A percentile compares a stretch with the other conserved stretches of the same genome.
Evolutionary conservation across 2,113 vertebrate species (phyloP).

Genomic region (Cololabis saira): DNA sequence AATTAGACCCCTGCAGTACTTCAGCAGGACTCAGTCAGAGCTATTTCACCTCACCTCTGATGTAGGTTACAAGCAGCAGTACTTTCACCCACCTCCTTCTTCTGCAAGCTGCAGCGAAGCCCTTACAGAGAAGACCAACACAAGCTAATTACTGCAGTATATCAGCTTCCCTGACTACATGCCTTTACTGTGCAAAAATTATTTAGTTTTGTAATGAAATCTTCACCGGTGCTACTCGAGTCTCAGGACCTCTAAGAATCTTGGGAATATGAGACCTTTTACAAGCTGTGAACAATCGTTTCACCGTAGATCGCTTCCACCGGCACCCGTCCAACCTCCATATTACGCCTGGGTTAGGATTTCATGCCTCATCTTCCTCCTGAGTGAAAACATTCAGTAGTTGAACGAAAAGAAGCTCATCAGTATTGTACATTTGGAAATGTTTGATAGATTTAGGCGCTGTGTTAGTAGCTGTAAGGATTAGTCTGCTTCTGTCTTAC

Average conservation of each 20-base stretch:
- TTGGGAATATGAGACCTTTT: constrained; percentile 30
- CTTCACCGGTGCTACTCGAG: constrained; percentile 34
- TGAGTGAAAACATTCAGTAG: not conserved
- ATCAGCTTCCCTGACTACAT: constrained; percentile 12
- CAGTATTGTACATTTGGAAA: not conserved
- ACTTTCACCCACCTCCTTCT: too few relatives aligned
- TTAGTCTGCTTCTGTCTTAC: not conserved
- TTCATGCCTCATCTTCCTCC: constrained; percentile 15
- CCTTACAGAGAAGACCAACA: not conserved
- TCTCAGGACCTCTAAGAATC: constrained; percentile 1
- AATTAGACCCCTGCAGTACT: constrained; percentile 10
- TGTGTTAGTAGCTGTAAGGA: not conserved
- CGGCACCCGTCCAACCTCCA: constrained; percentile 34
- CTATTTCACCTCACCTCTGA: too few relatives aligned
- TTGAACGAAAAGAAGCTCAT: not conserved
- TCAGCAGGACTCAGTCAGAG: not conserved
- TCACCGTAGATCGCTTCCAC: constrained; percentile 10
- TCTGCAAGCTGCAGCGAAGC: too few relatives aligned
- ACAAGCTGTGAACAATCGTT: constrained; percentile 15
- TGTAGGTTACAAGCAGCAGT: too few relatives aligned
- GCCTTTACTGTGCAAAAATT: not conserved
- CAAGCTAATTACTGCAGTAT: constrained; percentile 29
- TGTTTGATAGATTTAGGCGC: not conserved
- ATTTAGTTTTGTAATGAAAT: constrained; percentile 38
- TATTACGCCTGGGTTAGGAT: constrained; percentile 28